Conservation (phyloP, 53 echinoderm and acorn worm genomes). For the Henricia sp. region DNA sequence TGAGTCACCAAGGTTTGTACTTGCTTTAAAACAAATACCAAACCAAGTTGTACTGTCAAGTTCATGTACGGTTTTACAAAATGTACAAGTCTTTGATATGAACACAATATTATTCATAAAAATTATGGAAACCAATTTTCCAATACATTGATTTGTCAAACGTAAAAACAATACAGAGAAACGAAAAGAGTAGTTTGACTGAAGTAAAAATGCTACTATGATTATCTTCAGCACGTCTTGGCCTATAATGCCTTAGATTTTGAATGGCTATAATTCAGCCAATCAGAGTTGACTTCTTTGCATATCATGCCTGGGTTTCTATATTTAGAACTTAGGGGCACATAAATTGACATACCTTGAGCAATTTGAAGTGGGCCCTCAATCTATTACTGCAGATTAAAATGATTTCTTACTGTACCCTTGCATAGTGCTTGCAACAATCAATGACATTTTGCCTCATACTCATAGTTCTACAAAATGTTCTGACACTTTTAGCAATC, state of each 20-base stretch:
- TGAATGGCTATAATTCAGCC: background rate
- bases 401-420: no score
- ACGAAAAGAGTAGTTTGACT: background rate
- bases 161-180: constrained; percentile 34
- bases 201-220: background rate
- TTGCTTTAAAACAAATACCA: no score
- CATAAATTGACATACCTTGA: no score
- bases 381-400: no score
- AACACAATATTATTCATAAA: constrained; percentile 21
- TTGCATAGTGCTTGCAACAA: no score
- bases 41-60: background rate
- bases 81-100: background rate
- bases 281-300: background rate
- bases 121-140: constrained; percentile 33
- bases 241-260: background rate
- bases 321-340: no score
- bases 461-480: no score
- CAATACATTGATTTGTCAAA: constrained; percentile 55
- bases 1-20: no score
- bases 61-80: background rate
- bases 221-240: background rate
- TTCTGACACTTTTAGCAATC: no score
- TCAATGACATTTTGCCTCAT: no score
- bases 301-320: background rate
- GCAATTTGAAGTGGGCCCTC: no score